Evolutionary conservation across 2,888 invertebrate species (phyloP), one percentile per base, ranked within the genome.

Genomic region (Omphaloscelis lunosa): DNA sequence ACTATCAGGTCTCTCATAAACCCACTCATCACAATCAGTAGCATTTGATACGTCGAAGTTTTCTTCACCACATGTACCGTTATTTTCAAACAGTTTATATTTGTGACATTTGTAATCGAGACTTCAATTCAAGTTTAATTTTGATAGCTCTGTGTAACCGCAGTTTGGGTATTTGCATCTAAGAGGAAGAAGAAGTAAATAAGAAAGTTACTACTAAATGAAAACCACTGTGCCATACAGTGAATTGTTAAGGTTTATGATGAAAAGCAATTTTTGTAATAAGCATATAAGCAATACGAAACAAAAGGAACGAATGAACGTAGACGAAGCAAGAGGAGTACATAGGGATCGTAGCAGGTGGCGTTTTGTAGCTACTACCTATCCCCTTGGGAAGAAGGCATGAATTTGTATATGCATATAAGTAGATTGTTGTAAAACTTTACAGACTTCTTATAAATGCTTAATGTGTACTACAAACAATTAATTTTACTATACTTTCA

Each of bases 81-180:
- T 79, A 4, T 59, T 7, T 53, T 84, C 65, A 12, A 27, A 20
- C 5, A 75, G 3, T 41, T 73, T 41, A 73, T 87, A 87, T 71
- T 87, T 87, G 27, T 79, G 66, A 72, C 87, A 87, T 71, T 84
- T 84, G 20, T 56, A 67, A 53, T 87, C 87, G 6, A 84, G 53
- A 39, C 34, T 80, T 27, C 80, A 59, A 65, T 81, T 87, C 0
- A 53, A 5, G 23, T 74, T 53, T 27, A 81, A 39, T 39, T 45
- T 69, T 20, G 63, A 65, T 23, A 86, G 51, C 3, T 84, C 77
- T 51, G 48, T 65, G 15, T 29, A 23, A n/a, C 9, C 11, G 51
- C 77, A 87, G 7, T 79, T 72, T 6, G 39, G 12, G 12, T 87
- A 76, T 51, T 87, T 81, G 51, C 87, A 87, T 0, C 87, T 87